phyloP scores from a whole-genome alignment of 2,113 vertebrate species.

The Meriones unguiculatus region DNA sequence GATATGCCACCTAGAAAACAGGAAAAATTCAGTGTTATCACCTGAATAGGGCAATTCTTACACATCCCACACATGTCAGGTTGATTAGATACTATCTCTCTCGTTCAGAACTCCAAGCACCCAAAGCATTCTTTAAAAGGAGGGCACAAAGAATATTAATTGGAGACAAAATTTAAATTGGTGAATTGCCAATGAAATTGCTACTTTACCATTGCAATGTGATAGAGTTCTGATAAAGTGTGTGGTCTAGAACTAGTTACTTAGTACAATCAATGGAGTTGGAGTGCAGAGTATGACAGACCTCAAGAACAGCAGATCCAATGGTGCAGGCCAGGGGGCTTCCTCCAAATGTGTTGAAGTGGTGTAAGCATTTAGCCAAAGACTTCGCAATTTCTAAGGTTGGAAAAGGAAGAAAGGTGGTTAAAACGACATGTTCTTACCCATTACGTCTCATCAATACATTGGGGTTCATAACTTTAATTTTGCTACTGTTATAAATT shows the following conservation, averaged over 20 bases:
- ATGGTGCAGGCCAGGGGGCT: conserved; percentile 91
- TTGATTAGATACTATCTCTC: background rate
- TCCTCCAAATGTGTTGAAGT: conserved; percentile 96
- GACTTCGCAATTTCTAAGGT: conserved; percentile 92
- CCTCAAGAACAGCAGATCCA: conserved; percentile 94
- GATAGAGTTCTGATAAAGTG: background rate
- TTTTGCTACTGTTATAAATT: background rate
- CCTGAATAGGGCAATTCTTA: background rate
- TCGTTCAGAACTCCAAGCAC: background rate
- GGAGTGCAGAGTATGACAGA: conserved; percentile 74
- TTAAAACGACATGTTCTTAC: background rate
- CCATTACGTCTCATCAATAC: background rate
- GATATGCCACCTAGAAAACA: background rate
- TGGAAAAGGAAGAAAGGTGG: conserved; percentile 56
- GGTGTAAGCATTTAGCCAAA: conserved; percentile 85
- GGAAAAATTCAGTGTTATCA: background rate
- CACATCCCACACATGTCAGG: background rate
- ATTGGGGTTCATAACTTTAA: background rate
- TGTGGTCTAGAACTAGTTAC: background rate
- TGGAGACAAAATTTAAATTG: background rate
- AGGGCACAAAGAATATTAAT: background rate
- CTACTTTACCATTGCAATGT: background rate
- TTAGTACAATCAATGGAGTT: no score
- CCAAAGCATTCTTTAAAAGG: background rate
- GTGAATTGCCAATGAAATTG: background rate